Conservation (phyloP, 2,113 vertebrate genomes). For the Siniperca chuatsi region DNA sequence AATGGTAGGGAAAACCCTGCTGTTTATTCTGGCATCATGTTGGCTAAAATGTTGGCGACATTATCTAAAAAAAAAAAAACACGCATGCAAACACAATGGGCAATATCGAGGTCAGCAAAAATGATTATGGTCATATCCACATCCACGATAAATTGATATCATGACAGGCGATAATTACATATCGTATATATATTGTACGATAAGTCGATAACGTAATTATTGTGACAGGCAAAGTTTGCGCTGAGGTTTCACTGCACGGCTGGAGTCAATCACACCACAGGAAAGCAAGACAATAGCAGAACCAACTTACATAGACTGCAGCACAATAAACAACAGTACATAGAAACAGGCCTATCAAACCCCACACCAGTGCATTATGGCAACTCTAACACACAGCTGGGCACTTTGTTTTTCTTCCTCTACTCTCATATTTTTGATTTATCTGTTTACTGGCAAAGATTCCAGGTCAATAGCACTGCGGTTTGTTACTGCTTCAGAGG, state of each 20-base stretch:
- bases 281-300: conserved; percentile 39
- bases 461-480: conserved; percentile 50
- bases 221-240: background rate
- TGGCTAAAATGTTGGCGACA: too few relatives aligned
- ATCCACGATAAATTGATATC: too few relatives aligned
- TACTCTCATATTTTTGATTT: conserved; percentile 52
- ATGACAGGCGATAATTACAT: too few relatives aligned
- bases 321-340: conserved; percentile 57
- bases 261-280: conserved; percentile 37
- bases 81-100: too few relatives aligned
- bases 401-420: conserved; percentile 57
- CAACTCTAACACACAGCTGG: conserved; percentile 41
- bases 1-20: too few relatives aligned
- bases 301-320: conserved; percentile 34
- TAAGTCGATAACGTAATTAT: too few relatives aligned
- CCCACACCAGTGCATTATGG: conserved; percentile 29
- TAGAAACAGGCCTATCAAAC: conserved; percentile 42
- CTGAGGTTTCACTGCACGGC: conserved; percentile 46
- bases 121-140: too few relatives aligned
- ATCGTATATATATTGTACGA: too few relatives aligned
- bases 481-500: conserved; percentile 71
- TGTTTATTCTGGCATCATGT: too few relatives aligned
- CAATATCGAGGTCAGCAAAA: too few relatives aligned
- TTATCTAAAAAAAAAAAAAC: too few relatives aligned
- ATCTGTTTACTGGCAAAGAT: conserved; percentile 72